Percentiles rank a stretch among this genome's conserved stretches.
phyloP scores from a whole-genome alignment of 2,113 vertebrate genomes.

The Elephantulus edwardii region DNA sequence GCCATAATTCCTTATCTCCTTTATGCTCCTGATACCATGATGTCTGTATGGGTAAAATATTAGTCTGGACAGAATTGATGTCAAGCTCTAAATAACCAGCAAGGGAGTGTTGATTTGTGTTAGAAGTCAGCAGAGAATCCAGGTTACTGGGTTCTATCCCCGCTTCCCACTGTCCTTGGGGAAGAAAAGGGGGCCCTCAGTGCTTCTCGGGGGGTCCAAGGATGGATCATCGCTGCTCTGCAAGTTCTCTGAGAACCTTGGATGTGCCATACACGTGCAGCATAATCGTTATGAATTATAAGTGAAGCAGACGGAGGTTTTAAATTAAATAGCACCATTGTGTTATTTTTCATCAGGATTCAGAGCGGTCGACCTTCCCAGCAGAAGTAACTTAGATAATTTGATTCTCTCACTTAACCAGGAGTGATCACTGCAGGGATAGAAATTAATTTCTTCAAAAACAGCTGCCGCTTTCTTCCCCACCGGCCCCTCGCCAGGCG shows the following conservation, averaged over 20 bases:
- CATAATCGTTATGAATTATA: conserved; percentile 69
- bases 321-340: conserved; percentile 77
- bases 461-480: conserved; percentile 68
- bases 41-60: conserved; percentile 20
- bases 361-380: conserved; percentile 77
- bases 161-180: not conserved
- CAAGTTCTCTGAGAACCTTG: conserved; percentile 55
- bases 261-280: conserved; percentile 33
- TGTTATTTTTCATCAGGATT: conserved; percentile 79
- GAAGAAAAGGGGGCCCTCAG: not conserved
- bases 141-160: not conserved
- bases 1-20: conserved; percentile 60
- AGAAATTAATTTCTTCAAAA: conserved; percentile 80
- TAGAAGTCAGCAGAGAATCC: conserved; percentile 18
- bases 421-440: conserved; percentile 78
- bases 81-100: conserved; percentile 42
- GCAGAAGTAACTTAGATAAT: conserved; percentile 80
- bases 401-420: conserved; percentile 80
- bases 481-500: conserved; percentile 44
- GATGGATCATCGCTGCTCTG: conserved; percentile 62
- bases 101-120: conserved; percentile 35
- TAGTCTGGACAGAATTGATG: conserved; percentile 25
- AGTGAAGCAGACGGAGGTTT: conserved; percentile 69
- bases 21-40: conserved; percentile 14
- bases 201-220: conserved; percentile 21